Percentiles rank a stretch among this genome's conserved stretches.
These are phyloP conservation scores for Rhyacichthys aspro DNA, from an alignment of 2,797 vertebrate species.

Conservation along the genomic window DNA sequence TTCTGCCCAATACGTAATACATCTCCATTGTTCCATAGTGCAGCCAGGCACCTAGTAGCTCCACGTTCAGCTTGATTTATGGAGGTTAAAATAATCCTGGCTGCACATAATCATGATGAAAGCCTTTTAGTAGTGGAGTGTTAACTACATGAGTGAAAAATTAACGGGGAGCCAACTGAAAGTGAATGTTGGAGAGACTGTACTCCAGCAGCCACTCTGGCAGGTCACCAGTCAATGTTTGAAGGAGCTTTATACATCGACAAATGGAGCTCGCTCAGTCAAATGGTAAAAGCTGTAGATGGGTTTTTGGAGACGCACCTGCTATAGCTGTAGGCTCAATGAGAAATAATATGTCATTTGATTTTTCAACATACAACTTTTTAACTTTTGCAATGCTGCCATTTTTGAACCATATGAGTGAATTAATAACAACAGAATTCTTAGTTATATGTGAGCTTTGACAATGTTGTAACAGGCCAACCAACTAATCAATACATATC, in stretches of 20 bases:
- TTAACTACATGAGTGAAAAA: slow-evolving; percentile 33
- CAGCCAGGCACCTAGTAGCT: neutral
- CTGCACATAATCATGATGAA: slow-evolving; percentile 43
- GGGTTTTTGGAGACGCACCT: slow-evolving; percentile 13
- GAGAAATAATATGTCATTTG: neutral
- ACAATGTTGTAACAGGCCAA: too few species aligned
- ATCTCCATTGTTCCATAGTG: neutral
- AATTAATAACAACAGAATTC: too few species aligned
- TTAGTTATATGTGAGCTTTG: too few species aligned
- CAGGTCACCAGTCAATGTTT: slow-evolving; percentile 30
- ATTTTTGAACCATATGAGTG: too few species aligned
- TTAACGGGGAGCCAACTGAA: slow-evolving; percentile 45
- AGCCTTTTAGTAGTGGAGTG: slow-evolving; percentile 39
- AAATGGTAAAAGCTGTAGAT: slow-evolving; percentile 1
- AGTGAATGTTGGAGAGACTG: slow-evolving; percentile 39
- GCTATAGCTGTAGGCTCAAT: neutral
- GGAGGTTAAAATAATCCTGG: slow-evolving; percentile 46
- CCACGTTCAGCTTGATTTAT: slow-evolving; percentile 10
- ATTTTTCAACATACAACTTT: too few species aligned
- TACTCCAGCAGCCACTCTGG: slow-evolving; percentile 35
- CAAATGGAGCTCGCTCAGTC: slow-evolving; percentile 24
- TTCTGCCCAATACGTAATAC: neutral
- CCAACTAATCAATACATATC: too few species aligned
- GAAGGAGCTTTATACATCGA: slow-evolving; percentile 27
- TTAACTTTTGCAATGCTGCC: too few species aligned